Evolutionary conservation across 2,113 vertebrate genomes (phyloP).

Genomic region (Actinemys pallida): DNA sequence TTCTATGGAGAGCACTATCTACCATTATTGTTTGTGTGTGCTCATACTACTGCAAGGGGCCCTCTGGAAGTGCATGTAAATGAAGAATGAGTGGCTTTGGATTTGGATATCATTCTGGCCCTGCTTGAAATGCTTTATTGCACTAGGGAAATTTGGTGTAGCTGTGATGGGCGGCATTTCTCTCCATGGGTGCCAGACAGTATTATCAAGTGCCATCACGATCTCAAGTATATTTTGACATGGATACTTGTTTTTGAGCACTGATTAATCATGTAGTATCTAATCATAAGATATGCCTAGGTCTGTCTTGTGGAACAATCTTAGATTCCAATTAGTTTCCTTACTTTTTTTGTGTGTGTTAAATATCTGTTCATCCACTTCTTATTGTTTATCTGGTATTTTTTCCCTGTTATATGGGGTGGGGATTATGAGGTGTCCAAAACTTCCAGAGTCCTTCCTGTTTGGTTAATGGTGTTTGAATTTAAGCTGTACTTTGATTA

Average conservation of each 20-base stretch:
- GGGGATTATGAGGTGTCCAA: not conserved
- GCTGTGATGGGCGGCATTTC: not conserved
- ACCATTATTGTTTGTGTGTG: not conserved
- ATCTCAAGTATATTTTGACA: not conserved
- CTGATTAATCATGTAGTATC: not conserved
- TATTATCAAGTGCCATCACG: not conserved
- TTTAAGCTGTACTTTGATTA: slow-evolving; percentile 18
- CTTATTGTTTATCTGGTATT: not conserved
- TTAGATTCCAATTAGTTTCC: not conserved
- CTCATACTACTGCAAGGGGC: not conserved
- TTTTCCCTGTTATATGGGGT: not conserved
- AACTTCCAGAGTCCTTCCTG: not conserved
- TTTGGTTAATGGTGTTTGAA: slow-evolving; percentile 8
- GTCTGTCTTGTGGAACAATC: not conserved
- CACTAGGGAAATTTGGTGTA: not conserved
- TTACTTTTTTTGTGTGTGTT: not conserved
- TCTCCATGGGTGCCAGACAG: not conserved
- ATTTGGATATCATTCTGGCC: not conserved
- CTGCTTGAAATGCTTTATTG: not conserved
- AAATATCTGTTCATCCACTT: not conserved
- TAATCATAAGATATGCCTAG: not conserved
- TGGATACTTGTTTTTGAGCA: not conserved
- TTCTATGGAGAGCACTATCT: too few species aligned
- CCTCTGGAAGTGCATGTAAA: too few species aligned
- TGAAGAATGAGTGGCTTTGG: not conserved